Conservation (phyloP, 1,140 invertebrate genomes). For the Lordiphosa collinella region DNA sequence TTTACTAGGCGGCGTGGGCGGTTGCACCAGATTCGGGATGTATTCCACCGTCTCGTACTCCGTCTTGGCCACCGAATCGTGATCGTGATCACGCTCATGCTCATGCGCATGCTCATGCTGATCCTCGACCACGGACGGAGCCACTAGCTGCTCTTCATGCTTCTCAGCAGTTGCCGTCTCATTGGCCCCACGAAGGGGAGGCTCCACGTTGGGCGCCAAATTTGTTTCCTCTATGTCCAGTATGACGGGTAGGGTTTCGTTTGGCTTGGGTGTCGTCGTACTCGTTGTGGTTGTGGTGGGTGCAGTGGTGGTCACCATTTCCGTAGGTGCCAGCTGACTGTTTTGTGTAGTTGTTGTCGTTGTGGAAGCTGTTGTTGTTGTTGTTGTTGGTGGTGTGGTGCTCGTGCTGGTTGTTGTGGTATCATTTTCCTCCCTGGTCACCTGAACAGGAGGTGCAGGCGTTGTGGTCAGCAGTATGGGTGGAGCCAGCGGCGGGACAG, state of each 20-base stretch:
- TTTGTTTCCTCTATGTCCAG: slow-evolving; percentile 59
- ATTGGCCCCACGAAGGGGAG: slow-evolving; percentile 1
- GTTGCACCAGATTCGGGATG: slow-evolving; percentile 60
- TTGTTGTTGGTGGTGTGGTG: slow-evolving; percentile 18
- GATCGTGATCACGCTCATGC: slow-evolving; percentile 32
- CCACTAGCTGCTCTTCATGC: not conserved
- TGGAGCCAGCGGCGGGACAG: slow-evolving; percentile 15
- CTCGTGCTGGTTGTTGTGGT: slow-evolving; percentile 19
- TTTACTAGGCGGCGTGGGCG: slow-evolving; percentile 42
- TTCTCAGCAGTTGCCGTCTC: slow-evolving; percentile 14
- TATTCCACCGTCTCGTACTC: slow-evolving; percentile 74
- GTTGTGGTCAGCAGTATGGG: slow-evolving; percentile 21
- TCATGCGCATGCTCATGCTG: slow-evolving; percentile 10
- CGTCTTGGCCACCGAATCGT: slow-evolving; percentile 63
- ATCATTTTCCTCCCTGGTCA: slow-evolving; percentile 21
- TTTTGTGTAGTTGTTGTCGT: slow-evolving; percentile 4
- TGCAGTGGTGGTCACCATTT: slow-evolving; percentile 49
- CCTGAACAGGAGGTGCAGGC: slow-evolving; percentile 11
- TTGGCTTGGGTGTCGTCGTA: slow-evolving; percentile 54
- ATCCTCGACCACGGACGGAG: not conserved
- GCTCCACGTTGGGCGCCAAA: slow-evolving; percentile 5
- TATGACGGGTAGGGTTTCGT: slow-evolving; percentile 59
- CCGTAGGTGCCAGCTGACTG: slow-evolving; percentile 23
- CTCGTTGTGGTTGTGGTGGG: slow-evolving; percentile 57
- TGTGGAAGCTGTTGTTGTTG: slow-evolving; percentile 6